Percentiles rank a stretch among this genome's conserved stretches.
These are phyloP conservation scores for Neoitamus cyanurus DNA, from an alignment of 2,888 invertebrate genomes.

Conservation along the genomic window DNA sequence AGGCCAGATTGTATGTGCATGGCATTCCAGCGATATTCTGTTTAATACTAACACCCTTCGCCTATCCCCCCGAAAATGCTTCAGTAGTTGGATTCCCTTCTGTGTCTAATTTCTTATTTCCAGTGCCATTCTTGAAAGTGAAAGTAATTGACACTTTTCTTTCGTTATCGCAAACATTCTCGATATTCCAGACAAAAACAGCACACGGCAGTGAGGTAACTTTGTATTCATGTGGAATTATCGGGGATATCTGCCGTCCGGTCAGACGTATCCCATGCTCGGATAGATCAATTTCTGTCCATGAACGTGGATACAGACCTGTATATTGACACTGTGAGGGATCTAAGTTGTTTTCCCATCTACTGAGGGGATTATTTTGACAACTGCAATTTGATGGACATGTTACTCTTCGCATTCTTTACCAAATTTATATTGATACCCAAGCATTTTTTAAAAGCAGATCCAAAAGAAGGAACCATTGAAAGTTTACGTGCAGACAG, in stretches of 20 bases:
- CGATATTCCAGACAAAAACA: conserved; percentile 86
- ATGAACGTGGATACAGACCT: conserved; percentile 90
- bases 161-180: conserved; percentile 77
- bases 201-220: conserved; percentile 90
- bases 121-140: conserved; percentile 90
- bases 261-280: conserved; percentile 81
- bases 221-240: conserved; percentile 94
- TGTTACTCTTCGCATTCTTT: conserved; percentile 37
- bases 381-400: conserved; percentile 67
- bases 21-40: conserved; percentile 75
- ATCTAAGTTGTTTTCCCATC: conserved; percentile 81
- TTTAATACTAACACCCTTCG: conserved; percentile 75
- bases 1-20: conserved; percentile 71
- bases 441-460: conserved; percentile 21
- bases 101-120: conserved; percentile 70
- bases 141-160: conserved; percentile 86
- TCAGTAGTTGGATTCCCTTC: conserved; percentile 64
- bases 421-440: neutral
- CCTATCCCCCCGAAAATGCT: conserved; percentile 63
- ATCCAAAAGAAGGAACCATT: conserved; percentile 20
- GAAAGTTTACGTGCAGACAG: conserved; percentile 26
- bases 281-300: conserved; percentile 89
- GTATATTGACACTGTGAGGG: conserved; percentile 79
- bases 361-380: conserved; percentile 70
- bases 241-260: conserved; percentile 91